Evolutionary conservation across 2,797 vertebrate species (phyloP), one percentile per base, ranked within the genome.

Genomic region (Limosa lapponica): DNA sequence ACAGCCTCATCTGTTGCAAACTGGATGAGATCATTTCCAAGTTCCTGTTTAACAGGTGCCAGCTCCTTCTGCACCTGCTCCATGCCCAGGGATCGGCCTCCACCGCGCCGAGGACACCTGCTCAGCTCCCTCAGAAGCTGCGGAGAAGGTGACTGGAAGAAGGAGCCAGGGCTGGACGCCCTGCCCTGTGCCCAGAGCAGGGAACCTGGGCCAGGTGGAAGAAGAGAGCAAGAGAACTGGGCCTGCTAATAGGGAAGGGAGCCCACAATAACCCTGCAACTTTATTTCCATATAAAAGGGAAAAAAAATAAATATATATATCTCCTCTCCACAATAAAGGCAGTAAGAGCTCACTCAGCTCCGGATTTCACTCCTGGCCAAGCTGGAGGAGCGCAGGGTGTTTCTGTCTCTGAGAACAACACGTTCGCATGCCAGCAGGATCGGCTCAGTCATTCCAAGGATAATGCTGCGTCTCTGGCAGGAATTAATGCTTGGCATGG

Each of bases 41-140:
- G 94, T 96, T 96, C 95, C 95, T 95, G 93, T 64, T 92, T 81
- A 88, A 93, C 95, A 96, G 96, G 95, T 96, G 95, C 82, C 79
- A 90, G 95, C 82, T 95, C 89, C 81, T 82, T 49, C 89, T 90
- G 95, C 94, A 87, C 96, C 96, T 95, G 91, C 94, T 72, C 8
- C 3, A 34, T 34, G 91, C 88, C 28, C 5, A 36, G 71, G 36
- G 87, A 70, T 28, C 81, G 11, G 73, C 57, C 82, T 67, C 67
- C 85, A 10, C 7, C 79, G 9, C 1, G 51, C 85, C 3, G 37
- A 49, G 73, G 84, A 80, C 90, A 95, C 86, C 94, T 70, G 89
- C 80, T 87, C 89, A 12, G 89, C 91, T 93, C 89, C 89, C 73
- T n/a, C 59, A 6, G 75, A 69, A 88, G 48, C 82, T 86, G 85